Percentiles rank a stretch among this genome's conserved stretches.
Evolutionary conservation across 1,140 invertebrate genomes (phyloP).

Genomic region (Zaprionus nigranus): DNA sequence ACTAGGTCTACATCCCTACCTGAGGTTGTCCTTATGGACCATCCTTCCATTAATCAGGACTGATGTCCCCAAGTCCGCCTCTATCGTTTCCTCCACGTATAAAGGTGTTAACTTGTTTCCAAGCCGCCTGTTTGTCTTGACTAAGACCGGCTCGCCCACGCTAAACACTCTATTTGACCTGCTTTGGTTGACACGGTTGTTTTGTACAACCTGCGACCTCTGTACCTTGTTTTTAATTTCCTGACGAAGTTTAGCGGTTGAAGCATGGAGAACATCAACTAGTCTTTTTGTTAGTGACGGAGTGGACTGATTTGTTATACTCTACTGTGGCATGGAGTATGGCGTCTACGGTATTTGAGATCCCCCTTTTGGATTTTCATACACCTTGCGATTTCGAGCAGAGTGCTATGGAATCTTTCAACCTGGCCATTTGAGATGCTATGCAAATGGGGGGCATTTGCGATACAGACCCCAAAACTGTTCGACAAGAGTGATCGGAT

Average conservation of each 20-base stretch:
- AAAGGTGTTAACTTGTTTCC: neutral
- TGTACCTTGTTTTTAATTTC: neutral
- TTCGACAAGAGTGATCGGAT: neutral
- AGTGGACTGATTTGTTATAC: neutral
- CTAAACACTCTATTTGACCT: neutral
- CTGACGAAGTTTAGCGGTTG: neutral
- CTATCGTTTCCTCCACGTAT: neutral
- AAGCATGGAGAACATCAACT: conserved; percentile 4
- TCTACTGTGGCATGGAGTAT: neutral
- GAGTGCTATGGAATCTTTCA: neutral
- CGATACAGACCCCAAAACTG: neutral
- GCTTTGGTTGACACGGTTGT: neutral
- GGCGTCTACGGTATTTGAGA: neutral
- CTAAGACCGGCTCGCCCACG: neutral
- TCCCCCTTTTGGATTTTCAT: neutral
- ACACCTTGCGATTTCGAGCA: neutral
- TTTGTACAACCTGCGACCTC: conserved; percentile 4
- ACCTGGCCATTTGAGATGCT: no score
- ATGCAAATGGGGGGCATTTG: neutral
- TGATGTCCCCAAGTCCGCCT: neutral
- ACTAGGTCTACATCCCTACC: neutral
- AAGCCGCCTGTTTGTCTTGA: neutral
- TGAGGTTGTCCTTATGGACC: neutral
- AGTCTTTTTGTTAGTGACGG: neutral
- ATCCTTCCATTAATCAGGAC: neutral